Conservation (phyloP, 2,888 invertebrate genomes). For the Agrochola lota region DNA sequence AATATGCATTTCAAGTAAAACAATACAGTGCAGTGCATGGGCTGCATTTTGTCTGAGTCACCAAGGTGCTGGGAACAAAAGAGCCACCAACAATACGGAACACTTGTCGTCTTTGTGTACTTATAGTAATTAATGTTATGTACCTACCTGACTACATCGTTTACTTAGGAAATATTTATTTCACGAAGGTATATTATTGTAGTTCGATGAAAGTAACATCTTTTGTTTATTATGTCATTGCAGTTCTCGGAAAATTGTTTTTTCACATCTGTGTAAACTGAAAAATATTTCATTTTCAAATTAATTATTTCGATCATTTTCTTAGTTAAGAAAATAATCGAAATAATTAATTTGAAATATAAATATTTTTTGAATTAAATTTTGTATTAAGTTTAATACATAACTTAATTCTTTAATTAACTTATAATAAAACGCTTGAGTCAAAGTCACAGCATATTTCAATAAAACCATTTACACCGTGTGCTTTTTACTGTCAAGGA, state of each 20-base stretch:
- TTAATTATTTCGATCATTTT: neutral
- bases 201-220: conserved; percentile 1
- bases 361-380: too few relatives aligned
- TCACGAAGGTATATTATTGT: neutral
- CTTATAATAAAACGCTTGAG: neutral
- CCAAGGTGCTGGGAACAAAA: conserved; percentile 46
- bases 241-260: conserved; percentile 14
- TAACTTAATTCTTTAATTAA: too few relatives aligned
- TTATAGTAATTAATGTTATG: conserved; percentile 35
- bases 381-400: too few relatives aligned
- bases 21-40: conserved; percentile 40
- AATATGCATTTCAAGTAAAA: conserved; percentile 52
- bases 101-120: conserved; percentile 50
- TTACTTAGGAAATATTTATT: conserved; percentile 6
- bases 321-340: too few relatives aligned
- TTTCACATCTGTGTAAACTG: conserved; percentile 26
- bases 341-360: too few relatives aligned
- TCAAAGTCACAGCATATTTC: neutral
- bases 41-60: conserved; percentile 35
- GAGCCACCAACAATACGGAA: conserved; percentile 37
- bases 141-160: conserved; percentile 23
- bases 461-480: neutral
- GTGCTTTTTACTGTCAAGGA: neutral
- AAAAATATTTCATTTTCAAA: neutral
- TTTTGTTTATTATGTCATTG: conserved; percentile 6